Conservation (phyloP, 1,140 invertebrate species). For the Drosophila pandora region DNA sequence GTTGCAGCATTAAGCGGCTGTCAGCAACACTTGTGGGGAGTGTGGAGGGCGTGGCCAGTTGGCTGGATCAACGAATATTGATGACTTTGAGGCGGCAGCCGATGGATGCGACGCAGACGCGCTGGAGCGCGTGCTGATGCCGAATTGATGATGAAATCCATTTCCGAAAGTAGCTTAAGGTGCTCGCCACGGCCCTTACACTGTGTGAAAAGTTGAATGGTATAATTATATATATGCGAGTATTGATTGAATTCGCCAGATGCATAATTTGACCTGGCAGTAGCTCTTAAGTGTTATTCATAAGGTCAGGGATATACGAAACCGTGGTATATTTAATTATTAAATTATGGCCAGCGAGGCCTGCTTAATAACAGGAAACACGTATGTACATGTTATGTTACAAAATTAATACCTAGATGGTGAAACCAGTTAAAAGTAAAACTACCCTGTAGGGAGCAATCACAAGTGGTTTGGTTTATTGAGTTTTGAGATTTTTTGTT, state of each 20-base stretch:
- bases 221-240: constrained; percentile 39
- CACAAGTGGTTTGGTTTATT: not conserved
- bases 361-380: constrained; percentile 38
- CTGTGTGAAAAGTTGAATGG: constrained; percentile 15
- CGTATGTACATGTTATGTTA: constrained; percentile 17
- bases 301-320: constrained; percentile 13
- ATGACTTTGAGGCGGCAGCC: constrained; percentile 59
- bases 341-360: constrained; percentile 1
- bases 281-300: constrained; percentile 21
- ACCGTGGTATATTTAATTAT: constrained; percentile 14
- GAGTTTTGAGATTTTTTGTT: not conserved
- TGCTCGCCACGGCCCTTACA: constrained; percentile 34
- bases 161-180: constrained; percentile 80
- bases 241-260: constrained; percentile 34
- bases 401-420: constrained; percentile 12
- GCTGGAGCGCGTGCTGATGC: constrained; percentile 69
- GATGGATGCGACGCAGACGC: constrained; percentile 26
- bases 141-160: constrained; percentile 81
- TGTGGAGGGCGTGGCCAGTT: constrained; percentile 55
- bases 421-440: constrained; percentile 26
- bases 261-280: constrained; percentile 10
- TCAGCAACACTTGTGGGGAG: constrained; percentile 75
- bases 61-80: constrained; percentile 80
- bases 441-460: constrained; percentile 14
- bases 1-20: constrained; percentile 52